A percentile compares a stretch with the other conserved stretches of the same genome.
Conservation (phyloP, 1,140 invertebrate species). For the Bombus waltoni region DNA sequence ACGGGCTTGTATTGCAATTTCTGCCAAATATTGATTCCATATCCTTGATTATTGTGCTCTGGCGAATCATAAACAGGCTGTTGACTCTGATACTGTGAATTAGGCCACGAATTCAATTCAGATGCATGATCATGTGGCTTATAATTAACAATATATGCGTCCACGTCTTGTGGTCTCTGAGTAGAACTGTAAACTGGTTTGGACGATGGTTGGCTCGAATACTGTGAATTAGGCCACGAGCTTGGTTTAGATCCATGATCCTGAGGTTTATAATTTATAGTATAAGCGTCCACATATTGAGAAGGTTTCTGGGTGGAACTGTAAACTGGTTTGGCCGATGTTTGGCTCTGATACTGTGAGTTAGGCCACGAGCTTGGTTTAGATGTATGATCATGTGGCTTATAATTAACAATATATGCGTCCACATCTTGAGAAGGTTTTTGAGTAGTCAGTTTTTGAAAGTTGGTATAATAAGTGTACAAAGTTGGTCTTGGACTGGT, state of each 20-base stretch:
- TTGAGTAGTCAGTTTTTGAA: constrained; percentile 29
- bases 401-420: constrained; percentile 32
- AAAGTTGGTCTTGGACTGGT: constrained; percentile 58
- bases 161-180: too few species aligned
- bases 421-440: constrained; percentile 26
- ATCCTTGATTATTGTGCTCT: background rate
- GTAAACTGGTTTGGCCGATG: background rate
- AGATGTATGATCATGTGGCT: background rate
- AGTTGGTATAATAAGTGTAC: constrained; percentile 62
- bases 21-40: constrained; percentile 11
- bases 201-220: background rate
- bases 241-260: too few species aligned
- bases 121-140: fast-evolving
- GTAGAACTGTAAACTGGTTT: background rate
- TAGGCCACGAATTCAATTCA: fast-evolving
- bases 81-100: background rate
- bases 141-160: too few species aligned
- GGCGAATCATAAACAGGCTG: background rate
- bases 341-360: background rate
- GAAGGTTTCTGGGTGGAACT: constrained; percentile 17
- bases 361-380: background rate
- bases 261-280: too few species aligned
- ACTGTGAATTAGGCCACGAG: too few species aligned
- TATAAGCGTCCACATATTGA: background rate
- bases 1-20: constrained; percentile 7